Percentiles rank a stretch among this genome's conserved stretches.
Conservation (phyloP, 2,888 invertebrate genomes). For the Drosophila ustulata region DNA sequence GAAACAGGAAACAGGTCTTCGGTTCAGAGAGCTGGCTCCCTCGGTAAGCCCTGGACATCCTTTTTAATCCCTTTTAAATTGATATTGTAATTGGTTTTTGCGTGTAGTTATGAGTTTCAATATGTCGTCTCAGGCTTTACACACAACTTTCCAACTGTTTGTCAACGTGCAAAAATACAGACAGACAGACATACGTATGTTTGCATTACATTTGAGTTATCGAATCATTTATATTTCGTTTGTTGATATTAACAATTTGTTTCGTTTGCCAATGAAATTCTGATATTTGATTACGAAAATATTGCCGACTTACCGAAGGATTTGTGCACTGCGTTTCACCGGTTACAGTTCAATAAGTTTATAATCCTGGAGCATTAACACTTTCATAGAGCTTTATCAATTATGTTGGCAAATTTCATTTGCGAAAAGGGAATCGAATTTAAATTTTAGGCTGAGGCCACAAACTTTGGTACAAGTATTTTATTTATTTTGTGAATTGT, state of each 20-base stretch:
- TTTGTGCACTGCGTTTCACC: neutral
- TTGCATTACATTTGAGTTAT: slow-evolving; percentile 23
- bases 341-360: slow-evolving; percentile 1
- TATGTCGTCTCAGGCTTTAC: slow-evolving; percentile 54
- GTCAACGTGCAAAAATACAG: neutral
- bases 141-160: slow-evolving; percentile 9
- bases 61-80: slow-evolving; percentile 80
- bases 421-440: neutral
- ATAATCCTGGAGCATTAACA: slow-evolving; percentile 10
- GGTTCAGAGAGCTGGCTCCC: neutral
- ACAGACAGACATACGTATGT: neutral
- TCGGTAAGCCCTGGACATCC: slow-evolving; percentile 53
- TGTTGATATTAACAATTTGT: slow-evolving; percentile 43
- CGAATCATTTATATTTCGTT: slow-evolving; percentile 35
- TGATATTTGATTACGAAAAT: slow-evolving; percentile 27
- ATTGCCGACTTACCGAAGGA: slow-evolving; percentile 7
- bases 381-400: slow-evolving; percentile 6
- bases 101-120: slow-evolving; percentile 74
- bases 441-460: neutral
- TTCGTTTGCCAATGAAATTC: slow-evolving; percentile 26
- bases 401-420: slow-evolving; percentile 4
- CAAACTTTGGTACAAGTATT: neutral
- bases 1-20: slow-evolving; percentile 6
- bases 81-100: slow-evolving; percentile 80
- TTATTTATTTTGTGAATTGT: neutral